These are phyloP conservation scores for Grus americana DNA, from an alignment of 2,113 vertebrate genomes.

Conservation along the genomic window DNA sequence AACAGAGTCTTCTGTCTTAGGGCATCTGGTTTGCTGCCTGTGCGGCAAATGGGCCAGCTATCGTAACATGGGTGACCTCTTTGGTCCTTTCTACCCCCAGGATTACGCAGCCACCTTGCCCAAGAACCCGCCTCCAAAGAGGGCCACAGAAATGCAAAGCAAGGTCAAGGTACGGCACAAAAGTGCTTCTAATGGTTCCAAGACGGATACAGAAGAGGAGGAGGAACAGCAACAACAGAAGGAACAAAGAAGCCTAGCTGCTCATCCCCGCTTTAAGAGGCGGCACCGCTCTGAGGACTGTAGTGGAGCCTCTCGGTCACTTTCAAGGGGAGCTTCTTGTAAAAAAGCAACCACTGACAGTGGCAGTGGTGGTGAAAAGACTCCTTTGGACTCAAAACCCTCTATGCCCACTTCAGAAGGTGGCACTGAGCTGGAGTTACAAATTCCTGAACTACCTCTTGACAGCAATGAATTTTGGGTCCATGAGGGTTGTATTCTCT, in stretches of 20 bases:
- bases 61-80: constrained; percentile 96
- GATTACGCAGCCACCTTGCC: constrained; percentile 92
- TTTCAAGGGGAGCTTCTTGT: constrained; percentile 87
- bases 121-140: constrained; percentile 91
- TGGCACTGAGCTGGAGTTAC: constrained; percentile 89
- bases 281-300: constrained; percentile 95
- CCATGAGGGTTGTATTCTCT: constrained; percentile 96
- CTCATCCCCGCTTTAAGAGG: constrained; percentile 94
- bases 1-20: constrained; percentile 88
- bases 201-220: constrained; percentile 80
- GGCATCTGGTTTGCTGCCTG: constrained; percentile 93
- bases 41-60: constrained; percentile 99
- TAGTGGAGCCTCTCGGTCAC: constrained; percentile 85
- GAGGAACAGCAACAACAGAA: constrained; percentile 80
- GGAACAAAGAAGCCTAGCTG: constrained; percentile 87
- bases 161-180: constrained; percentile 84
- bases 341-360: constrained; percentile 83
- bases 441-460: constrained; percentile 98
- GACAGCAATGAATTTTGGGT: constrained; percentile 99
- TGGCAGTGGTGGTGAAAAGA: constrained; percentile 74
- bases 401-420: constrained; percentile 82
- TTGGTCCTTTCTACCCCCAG: constrained; percentile 96
- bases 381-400: constrained; percentile 77
- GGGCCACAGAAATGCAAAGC: constrained; percentile 76
- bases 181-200: constrained; percentile 79